phyloP scores from a whole-genome alignment of 2,797 vertebrate species.

The Sebastes variabilis region DNA sequence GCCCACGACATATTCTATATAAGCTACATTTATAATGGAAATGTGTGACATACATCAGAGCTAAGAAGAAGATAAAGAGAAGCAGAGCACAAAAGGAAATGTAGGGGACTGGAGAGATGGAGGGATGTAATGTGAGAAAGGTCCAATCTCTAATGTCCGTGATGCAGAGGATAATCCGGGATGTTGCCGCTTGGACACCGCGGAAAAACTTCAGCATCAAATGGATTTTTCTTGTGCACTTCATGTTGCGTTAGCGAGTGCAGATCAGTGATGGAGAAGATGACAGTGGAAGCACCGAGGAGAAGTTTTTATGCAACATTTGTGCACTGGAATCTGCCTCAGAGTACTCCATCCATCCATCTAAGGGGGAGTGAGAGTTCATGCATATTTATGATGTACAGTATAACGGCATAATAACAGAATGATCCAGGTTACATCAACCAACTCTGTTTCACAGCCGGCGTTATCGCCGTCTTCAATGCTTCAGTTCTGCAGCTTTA shows the following conservation, averaged over 20 bases:
- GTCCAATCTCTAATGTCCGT: neutral
- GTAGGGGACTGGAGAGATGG: neutral
- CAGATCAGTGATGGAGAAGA: neutral
- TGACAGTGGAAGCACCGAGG: neutral
- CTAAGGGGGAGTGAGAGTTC: neutral
- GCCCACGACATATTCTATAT: neutral
- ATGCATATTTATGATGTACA: constrained; percentile 8
- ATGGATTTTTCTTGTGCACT: constrained; percentile 31
- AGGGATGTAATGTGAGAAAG: neutral
- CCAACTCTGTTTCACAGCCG: constrained; percentile 1
- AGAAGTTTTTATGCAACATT: neutral
- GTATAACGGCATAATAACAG: neutral
- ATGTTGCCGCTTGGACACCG: neutral
- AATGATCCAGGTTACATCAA: constrained; percentile 3
- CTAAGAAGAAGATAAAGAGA: neutral
- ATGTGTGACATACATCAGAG: constrained; percentile 16
- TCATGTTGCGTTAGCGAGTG: neutral
- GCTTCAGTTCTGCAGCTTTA: neutral
- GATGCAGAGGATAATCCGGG: neutral
- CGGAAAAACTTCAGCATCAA: constrained; percentile 14
- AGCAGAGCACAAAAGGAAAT: neutral
- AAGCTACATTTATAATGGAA: constrained; percentile 3
- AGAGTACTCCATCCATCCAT: neutral
- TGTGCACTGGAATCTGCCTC: neutral
- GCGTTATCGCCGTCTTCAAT: neutral